Conservation (phyloP, 1,140 invertebrate species). For the Dinoponera quadriceps region DNA sequence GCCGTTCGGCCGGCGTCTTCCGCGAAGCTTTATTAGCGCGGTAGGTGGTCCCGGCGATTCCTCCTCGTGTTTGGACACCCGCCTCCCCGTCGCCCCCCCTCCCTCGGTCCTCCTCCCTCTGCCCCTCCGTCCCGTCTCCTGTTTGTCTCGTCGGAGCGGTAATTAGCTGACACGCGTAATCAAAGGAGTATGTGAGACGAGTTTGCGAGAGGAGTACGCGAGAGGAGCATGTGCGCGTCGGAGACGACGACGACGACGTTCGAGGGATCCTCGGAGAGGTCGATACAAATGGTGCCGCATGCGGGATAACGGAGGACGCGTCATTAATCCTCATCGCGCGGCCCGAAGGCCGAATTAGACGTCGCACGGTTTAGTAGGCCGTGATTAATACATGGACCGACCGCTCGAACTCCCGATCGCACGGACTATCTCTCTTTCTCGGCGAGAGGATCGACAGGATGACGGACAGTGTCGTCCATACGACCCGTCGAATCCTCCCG, state of each 20-base stretch:
- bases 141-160: slow-evolving; percentile 58
- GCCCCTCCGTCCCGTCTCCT: background rate
- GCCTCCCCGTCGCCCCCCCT: slow-evolving; percentile 6
- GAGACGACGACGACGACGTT: slow-evolving; percentile 71
- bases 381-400: slow-evolving; percentile 74
- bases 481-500: slow-evolving; percentile 19
- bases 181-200: slow-evolving; percentile 61
- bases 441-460: slow-evolving; percentile 61
- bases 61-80: slow-evolving; percentile 50
- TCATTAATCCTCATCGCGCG: slow-evolving; percentile 83
- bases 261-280: slow-evolving; percentile 68
- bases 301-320: slow-evolving; percentile 69
- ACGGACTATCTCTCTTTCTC: slow-evolving; percentile 38
- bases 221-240: background rate
- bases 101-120: background rate
- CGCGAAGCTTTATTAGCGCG: slow-evolving; percentile 49
- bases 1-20: slow-evolving; percentile 55
- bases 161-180: slow-evolving; percentile 72
- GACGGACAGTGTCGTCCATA: slow-evolving; percentile 73
- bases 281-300: slow-evolving; percentile 77
- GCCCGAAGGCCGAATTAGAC: slow-evolving; percentile 78
- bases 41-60: slow-evolving; percentile 65
- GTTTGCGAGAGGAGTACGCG: too few relatives aligned
- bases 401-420: slow-evolving; percentile 68
- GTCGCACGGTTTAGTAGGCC: slow-evolving; percentile 69